Evolutionary conservation across 2,113 vertebrate species (phyloP), one percentile per base, ranked within the genome.

Genomic region (Saccopteryx leptura): DNA sequence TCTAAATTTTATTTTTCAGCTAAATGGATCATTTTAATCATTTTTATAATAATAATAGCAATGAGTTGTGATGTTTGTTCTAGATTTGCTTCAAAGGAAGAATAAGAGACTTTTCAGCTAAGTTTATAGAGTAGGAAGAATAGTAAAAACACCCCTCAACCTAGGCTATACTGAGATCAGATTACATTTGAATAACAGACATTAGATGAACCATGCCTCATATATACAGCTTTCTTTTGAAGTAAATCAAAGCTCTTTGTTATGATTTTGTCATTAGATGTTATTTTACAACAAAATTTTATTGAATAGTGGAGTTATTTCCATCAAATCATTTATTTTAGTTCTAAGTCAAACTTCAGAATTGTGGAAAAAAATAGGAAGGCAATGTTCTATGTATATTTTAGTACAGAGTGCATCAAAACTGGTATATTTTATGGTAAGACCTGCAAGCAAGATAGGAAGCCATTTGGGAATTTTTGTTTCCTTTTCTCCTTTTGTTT

Each of bases 271-370:
- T 91, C 75, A 80, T 56, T 88, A 58, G n/a, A 88, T 46, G 19
- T 63, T 94, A 86, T 33, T 82, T 1, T 90, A 93, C 11, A 96
- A 92, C n/a, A 86, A 86, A 93, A 63, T 80, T 19, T 65, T 80
- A 66, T 24, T 89, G 66, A 96, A 56, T 72, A 56, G 28, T 83
- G 31, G 14, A 76, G 24, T 76, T 79, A 92, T 88, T 96, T 81
- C 61, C 50, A 81, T 90, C 50, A 90, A 66, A 92, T 96, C 18
- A 92, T 65, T 87, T 75, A 68, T 83, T 95, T 96, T 83, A 91
- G 46, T 71, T 90, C 26, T 61, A 96, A 71, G 28, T 88, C 28
- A 94, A 85, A 95, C 93, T 96, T 93, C 56, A 76, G 33, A 92
- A 90, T 83, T 17, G 31, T 86, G 24, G 93, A 61, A 56, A 23